phyloP scores from a whole-genome alignment of 2,888 invertebrate species.

The Argyresthia albistria region DNA sequence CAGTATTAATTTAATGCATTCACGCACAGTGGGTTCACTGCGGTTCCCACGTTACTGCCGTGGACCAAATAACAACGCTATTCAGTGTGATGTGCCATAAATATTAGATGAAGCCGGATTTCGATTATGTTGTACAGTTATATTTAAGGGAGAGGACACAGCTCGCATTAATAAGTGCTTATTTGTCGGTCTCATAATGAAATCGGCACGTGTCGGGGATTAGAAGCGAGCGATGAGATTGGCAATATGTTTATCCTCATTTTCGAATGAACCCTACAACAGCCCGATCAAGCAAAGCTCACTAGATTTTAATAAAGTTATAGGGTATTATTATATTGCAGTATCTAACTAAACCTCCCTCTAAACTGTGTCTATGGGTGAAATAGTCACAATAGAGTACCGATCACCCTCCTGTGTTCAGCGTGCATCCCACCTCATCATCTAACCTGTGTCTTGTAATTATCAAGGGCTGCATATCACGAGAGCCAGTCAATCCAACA shows the following conservation, averaged over 20 bases:
- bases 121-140: constrained; percentile 42
- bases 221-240: constrained; percentile 32
- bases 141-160: constrained; percentile 13
- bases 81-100: constrained; percentile 49
- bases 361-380: too few species aligned
- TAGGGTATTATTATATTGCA: constrained; percentile 9
- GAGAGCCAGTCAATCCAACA: too few species aligned
- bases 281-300: constrained; percentile 13
- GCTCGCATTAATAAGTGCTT: constrained; percentile 54
- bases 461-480: too few species aligned
- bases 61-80: constrained; percentile 44
- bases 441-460: too few species aligned
- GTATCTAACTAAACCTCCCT: too few species aligned
- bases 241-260: constrained; percentile 28
- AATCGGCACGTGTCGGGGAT: constrained; percentile 58
- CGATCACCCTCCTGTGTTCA: too few species aligned
- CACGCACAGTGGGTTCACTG: constrained; percentile 15
- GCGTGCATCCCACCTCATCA: too few species aligned
- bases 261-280: constrained; percentile 13
- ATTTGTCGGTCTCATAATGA: constrained; percentile 59
- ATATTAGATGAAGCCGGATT: constrained; percentile 58
- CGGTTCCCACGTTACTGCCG: constrained; percentile 44
- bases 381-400: too few species aligned
- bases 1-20: constrained; percentile 6
- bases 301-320: constrained; percentile 44